A percentile compares a stretch with the other conserved stretches of the same genome.
Conservation (phyloP, 2,113 vertebrate species). For the Cololabis saira region DNA sequence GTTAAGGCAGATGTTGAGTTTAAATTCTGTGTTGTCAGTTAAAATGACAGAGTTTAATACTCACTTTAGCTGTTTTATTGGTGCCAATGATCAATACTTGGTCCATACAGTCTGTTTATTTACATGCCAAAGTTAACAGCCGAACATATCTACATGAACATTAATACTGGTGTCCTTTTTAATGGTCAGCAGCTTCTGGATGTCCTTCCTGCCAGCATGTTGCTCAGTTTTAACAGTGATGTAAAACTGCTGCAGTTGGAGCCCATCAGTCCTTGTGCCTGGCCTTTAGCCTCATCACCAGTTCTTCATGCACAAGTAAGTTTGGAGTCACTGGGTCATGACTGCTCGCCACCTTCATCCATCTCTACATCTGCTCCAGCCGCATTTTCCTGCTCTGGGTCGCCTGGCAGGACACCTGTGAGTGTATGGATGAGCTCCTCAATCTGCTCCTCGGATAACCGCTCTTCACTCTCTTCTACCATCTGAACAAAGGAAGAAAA, state of each 20-base stretch:
- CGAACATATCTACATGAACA: constrained; percentile 7
- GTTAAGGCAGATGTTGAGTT: too few species aligned
- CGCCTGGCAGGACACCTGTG: constrained; percentile 74
- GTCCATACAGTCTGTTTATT: not conserved
- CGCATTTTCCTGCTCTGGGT: constrained; percentile 74
- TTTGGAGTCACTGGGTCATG: constrained; percentile 33
- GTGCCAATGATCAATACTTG: not conserved
- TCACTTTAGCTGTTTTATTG: not conserved
- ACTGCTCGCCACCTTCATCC: constrained; percentile 49
- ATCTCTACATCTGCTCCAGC: constrained; percentile 63
- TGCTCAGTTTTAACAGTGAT: constrained; percentile 4
- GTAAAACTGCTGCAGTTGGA: not conserved
- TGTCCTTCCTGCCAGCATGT: not conserved
- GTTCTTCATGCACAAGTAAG: not conserved
- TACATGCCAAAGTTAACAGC: constrained; percentile 6
- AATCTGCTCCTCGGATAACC: constrained; percentile 85
- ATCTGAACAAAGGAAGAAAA: constrained; percentile 66
- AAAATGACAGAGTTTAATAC: not conserved
- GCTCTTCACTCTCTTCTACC: constrained; percentile 86
- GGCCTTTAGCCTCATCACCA: not conserved
- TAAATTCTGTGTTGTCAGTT: not conserved
- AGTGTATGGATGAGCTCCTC: constrained; percentile 83
- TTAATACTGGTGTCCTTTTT: not conserved
- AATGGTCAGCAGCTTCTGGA: not conserved
- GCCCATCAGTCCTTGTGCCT: not conserved